Base-by-base conservation (phyloP, 2,797 vertebrate species). In the Cephalopachus bancanus region DNA sequence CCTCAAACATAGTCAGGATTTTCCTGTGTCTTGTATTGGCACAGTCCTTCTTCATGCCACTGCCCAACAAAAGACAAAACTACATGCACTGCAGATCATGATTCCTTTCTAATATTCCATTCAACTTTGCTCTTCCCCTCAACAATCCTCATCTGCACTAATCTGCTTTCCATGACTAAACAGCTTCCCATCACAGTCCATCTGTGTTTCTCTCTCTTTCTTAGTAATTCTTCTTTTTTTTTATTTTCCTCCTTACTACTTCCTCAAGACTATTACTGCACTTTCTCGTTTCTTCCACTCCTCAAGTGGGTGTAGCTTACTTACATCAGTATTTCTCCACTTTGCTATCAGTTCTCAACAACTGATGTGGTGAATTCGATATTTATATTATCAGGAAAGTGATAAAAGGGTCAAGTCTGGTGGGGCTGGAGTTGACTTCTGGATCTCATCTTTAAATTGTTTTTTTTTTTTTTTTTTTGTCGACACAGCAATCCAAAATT, bases 201-300 rank as follows among this genome's bases (percentile, higher is more conserved):
- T 28, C n/a, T 49, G 19, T n/a, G 24, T 7, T 12, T 19, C 22
- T 37, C 15, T 22, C 24, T 30, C 3, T 26, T 71, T 44, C 20
- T 37, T 30, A 0, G 17, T n/a, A 86, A 55, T 24, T 20, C 22
- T 76, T 67, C 14, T 80, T 44, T 67, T 67, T 17, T 85, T 2
- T 60, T 59, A 33, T 10, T 16, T 57, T 28, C 37, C 7, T 49
- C 2, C 1, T 22, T 37, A 69, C 1, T 19, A 5, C 2, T 15
- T 19, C 9, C 14, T 37, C 15, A 79, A 10, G 0, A 0, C 19
- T 3, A 26, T 7, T 1, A 20, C 30, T n/a, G 55, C 8, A 28
- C 15, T 51, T 33, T 33, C 26, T 64, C 10, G n/a, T 49, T 74
- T 59, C 28, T 7, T 83, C 17, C 10, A 3, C 3, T 60, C 12